Conservation (phyloP, 2,888 invertebrate species). For the Therioaphis trifolii region DNA sequence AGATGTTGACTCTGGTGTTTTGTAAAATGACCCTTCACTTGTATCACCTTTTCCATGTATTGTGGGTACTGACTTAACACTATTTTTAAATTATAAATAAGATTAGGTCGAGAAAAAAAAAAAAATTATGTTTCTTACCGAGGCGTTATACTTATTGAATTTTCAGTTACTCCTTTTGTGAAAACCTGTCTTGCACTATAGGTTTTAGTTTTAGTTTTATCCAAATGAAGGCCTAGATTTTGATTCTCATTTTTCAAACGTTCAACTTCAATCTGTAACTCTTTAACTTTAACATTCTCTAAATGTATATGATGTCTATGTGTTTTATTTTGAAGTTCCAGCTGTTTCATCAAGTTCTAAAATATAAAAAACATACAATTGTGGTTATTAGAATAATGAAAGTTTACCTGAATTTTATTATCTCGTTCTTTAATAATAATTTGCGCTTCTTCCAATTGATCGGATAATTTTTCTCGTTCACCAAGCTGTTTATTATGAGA, state of each 20-base stretch:
- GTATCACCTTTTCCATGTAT: conserved; percentile 28
- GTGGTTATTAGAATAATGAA: not conserved
- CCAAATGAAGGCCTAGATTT: not conserved
- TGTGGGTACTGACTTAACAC: conserved; percentile 4
- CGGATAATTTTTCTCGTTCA: conserved; percentile 80
- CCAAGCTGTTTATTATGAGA: conserved; percentile 80
- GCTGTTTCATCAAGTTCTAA: conserved; percentile 75
- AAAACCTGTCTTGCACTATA: not conserved
- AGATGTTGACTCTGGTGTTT: conserved; percentile 38
- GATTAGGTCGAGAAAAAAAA: not conserved
- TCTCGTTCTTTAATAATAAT: conserved; percentile 69
- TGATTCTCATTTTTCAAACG: conserved; percentile 24
- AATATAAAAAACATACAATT: conserved; percentile 43
- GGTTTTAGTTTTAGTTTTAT: conserved; percentile 21
- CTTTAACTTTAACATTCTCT: conserved; percentile 79
- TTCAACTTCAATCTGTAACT: conserved; percentile 73
- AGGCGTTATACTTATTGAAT: conserved; percentile 29
- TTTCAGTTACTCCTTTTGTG: conserved; percentile 28
- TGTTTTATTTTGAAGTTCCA: conserved; percentile 80
- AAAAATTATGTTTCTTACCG: not conserved
- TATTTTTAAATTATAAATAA: conserved; percentile 2
- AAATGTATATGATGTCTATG: conserved; percentile 77
- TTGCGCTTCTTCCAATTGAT: conserved; percentile 71
- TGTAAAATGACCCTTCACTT: conserved; percentile 21
- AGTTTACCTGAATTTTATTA: conserved; percentile 69